phyloP scores from a whole-genome alignment of 2,113 vertebrate species.

The Thermophis baileyi region DNA sequence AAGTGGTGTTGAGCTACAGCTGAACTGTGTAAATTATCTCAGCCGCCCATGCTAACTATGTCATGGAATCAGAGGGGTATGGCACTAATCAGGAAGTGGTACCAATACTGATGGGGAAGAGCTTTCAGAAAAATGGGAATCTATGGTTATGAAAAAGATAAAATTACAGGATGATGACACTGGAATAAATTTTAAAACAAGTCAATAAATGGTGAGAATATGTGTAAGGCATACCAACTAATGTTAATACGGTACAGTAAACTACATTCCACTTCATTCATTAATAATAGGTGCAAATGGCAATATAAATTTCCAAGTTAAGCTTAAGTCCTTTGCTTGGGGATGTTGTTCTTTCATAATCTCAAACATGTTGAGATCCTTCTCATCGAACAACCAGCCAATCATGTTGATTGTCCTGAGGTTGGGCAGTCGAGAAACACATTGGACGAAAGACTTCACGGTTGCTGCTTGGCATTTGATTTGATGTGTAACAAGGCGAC shows the following conservation, averaged over 20 bases:
- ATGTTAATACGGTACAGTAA: neutral
- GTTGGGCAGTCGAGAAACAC: constrained; percentile 12
- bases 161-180: neutral
- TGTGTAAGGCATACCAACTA: neutral
- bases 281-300: constrained; percentile 33
- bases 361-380: constrained; percentile 35
- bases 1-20: neutral
- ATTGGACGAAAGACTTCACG: constrained; percentile 34
- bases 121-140: neutral
- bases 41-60: neutral
- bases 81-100: neutral
- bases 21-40: neutral
- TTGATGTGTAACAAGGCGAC: neutral
- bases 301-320: constrained; percentile 27
- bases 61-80: neutral
- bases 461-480: constrained; percentile 38
- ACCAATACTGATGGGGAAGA: neutral
- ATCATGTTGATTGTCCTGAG: constrained; percentile 3
- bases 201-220: neutral
- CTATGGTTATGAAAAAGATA: neutral
- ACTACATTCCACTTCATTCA: neutral
- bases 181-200: neutral
- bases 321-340: neutral
- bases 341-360: constrained; percentile 44
- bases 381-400: constrained; percentile 44